phyloP scores from a whole-genome alignment of 2,888 invertebrate genomes.

The Latrodectus hesperus region DNA sequence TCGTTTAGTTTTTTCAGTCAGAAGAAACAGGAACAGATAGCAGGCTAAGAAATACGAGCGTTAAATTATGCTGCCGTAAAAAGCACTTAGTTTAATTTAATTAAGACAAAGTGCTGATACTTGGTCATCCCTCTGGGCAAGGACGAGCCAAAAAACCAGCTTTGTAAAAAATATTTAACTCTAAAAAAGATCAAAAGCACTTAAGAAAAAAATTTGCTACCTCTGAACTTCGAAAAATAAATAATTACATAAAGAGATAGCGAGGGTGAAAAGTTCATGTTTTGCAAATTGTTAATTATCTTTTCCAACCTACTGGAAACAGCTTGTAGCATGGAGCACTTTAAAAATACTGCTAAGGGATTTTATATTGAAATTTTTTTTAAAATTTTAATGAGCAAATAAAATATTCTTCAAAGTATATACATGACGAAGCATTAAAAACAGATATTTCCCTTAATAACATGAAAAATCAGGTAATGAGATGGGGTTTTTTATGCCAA shows the following conservation, averaged over 20 bases:
- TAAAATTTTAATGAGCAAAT: too few species aligned
- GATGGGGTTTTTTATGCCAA: too few species aligned
- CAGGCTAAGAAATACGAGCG: conserved; percentile 20
- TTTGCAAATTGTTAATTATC: conserved; percentile 55
- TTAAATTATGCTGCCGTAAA: conserved; percentile 54
- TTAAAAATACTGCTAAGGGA: neutral
- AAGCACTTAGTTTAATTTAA: conserved; percentile 61
- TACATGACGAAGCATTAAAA: too few species aligned
- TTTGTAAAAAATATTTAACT: conserved; percentile 13
- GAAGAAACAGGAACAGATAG: conserved; percentile 5
- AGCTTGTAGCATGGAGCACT: neutral
- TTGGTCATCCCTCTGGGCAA: conserved; percentile 40
- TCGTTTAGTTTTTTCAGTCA: conserved; percentile 4
- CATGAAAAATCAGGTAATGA: too few species aligned
- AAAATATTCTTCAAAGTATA: too few species aligned
- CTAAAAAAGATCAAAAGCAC: conserved; percentile 32
- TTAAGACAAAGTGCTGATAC: conserved; percentile 60
- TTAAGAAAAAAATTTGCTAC: conserved; percentile 1
- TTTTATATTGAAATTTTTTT: neutral
- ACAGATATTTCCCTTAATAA: too few species aligned
- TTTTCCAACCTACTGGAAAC: conserved; percentile 23
- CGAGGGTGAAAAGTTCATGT: conserved; percentile 16
- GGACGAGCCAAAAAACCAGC: conserved; percentile 8
- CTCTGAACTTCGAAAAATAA: conserved; percentile 37
- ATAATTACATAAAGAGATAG: conserved; percentile 1